A percentile compares a stretch with the other conserved stretches of the same genome.
These are phyloP conservation scores for Onthophagus sagittarius DNA, from an alignment of 2,888 invertebrate genomes.

Conservation along the genomic window DNA sequence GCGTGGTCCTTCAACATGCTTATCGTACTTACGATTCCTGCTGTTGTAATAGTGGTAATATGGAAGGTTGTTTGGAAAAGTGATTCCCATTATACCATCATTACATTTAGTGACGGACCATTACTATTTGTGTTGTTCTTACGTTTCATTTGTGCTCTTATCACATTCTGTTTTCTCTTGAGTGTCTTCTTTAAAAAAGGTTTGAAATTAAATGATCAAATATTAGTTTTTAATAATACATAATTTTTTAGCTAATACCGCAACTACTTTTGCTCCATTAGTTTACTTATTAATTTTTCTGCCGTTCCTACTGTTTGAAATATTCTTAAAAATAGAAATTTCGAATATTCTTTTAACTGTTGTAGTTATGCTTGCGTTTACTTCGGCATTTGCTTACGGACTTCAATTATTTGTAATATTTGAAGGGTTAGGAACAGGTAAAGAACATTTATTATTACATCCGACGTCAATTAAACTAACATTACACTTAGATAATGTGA, in stretches of 20 bases:
- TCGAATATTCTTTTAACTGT: too few species aligned
- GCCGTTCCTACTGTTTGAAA: too few species aligned
- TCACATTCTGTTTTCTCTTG: constrained; percentile 75
- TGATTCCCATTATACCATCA: constrained; percentile 54
- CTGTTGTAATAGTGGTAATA: constrained; percentile 53
- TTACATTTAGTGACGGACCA: constrained; percentile 64
- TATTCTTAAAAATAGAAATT: too few species aligned
- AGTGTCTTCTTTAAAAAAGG: constrained; percentile 78
- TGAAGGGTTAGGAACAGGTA: constrained; percentile 68
- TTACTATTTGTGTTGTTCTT: constrained; percentile 68
- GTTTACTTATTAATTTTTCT: constrained; percentile 71
- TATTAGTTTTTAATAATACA: not conserved
- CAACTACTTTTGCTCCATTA: constrained; percentile 71
- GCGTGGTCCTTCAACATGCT: constrained; percentile 80
- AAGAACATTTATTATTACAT: too few species aligned
- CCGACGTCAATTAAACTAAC: too few species aligned
- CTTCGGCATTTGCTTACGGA: constrained; percentile 78
- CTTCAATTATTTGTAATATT: constrained; percentile 68
- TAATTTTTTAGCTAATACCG: constrained; percentile 71
- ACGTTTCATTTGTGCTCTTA: constrained; percentile 65
- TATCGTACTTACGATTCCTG: constrained; percentile 59
- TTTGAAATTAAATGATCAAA: constrained; percentile 36
- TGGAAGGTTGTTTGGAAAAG: constrained; percentile 47
- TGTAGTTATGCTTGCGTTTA: constrained; percentile 69
- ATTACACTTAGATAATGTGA: too few species aligned